A percentile compares a stretch with the other conserved stretches of the same genome.
Evolutionary conservation across 37 sponge, comb jelly and placozoan genomes (phyloP).

Genomic region (Chondrosia reniformis): DNA sequence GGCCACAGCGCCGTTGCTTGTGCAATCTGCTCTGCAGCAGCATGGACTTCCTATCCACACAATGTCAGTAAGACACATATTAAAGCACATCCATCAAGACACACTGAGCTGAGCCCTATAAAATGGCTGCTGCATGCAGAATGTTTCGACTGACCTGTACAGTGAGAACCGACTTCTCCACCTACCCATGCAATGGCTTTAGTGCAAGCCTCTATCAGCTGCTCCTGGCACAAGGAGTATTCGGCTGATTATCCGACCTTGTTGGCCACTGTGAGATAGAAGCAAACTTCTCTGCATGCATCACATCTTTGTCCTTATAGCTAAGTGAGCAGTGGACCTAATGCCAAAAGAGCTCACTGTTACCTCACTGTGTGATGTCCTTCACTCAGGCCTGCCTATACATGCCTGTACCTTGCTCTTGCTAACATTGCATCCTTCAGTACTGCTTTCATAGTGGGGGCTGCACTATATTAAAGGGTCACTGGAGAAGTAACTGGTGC

Average conservation of each 20-base stretch:
- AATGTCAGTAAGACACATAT: neutral
- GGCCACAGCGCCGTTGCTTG: neutral
- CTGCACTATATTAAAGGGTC: too few species aligned
- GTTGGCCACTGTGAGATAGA: constrained; percentile 24
- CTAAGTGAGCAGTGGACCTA: too few species aligned
- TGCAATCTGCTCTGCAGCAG: constrained; percentile 12
- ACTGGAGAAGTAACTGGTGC: too few species aligned
- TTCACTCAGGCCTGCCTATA: too few species aligned
- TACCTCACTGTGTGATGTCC: too few species aligned
- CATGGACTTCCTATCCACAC: neutral
- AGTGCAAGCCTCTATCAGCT: constrained; percentile 67
- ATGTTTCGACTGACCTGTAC: constrained; percentile 43
- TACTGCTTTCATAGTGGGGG: too few species aligned
- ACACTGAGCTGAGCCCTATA: too few species aligned
- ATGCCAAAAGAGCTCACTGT: too few species aligned
- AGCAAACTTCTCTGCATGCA: neutral
- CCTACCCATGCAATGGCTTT: constrained; percentile 23
- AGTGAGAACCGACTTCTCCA: constrained; percentile 23
- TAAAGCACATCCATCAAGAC: neutral
- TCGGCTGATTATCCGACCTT: constrained; percentile 37
- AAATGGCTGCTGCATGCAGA: neutral
- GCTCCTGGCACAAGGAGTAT: constrained; percentile 62
- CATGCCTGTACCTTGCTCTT: too few species aligned
- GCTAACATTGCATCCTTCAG: too few species aligned
- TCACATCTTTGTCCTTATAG: too few species aligned